Evolutionary conservation across 2,888 invertebrate genomes (phyloP), one percentile per base, ranked within the genome.

Genomic region (Machimus atricapillus): DNA sequence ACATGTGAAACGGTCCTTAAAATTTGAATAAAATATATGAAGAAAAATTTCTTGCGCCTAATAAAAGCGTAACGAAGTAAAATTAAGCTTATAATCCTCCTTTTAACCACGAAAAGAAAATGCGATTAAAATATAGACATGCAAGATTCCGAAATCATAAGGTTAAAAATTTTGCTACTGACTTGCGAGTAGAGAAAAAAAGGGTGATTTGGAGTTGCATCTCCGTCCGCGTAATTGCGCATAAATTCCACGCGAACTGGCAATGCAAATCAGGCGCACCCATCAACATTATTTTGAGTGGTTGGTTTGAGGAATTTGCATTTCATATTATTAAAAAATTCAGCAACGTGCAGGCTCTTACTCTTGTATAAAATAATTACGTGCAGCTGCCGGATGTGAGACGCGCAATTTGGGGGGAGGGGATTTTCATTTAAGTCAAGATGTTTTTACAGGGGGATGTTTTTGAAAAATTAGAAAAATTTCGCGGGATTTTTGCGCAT

Each of bases 241-340:
- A 66, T 19, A 19, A 66, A 66, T 66, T 66, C 27, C 12, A 23
- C 9, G 8, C 66, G 27, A 66, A 12, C 27, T 66, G 27, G 23
- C 66, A 66, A 66, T 66, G 66, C 27, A 66, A 66, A 66, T 66
- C 27, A 27, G 12, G 19, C 8, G 9, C 27, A 66, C 19, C 19
- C 66, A 66, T 2, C 66, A 66, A 12, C 27, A 23, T 27, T 23
- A 27, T 23, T 66, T 66, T 23, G 66, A 66, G 66, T 37, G 79
- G 52, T 23, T 16, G 19, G 56, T 27, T 23, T 14, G 12, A 19
- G 56, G 58, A 58, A 58, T 82, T 82, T 82, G 66, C 82, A 58
- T 82, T 82, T 82, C 12, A 56, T 19, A 23, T 27, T 27, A 46
- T 46, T 81, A 34, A 81, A 82, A 82, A 82, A 58, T 82, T 66